Evolutionary conservation across 2,888 invertebrate species (phyloP).

Genomic region (Unio pictorum): DNA sequence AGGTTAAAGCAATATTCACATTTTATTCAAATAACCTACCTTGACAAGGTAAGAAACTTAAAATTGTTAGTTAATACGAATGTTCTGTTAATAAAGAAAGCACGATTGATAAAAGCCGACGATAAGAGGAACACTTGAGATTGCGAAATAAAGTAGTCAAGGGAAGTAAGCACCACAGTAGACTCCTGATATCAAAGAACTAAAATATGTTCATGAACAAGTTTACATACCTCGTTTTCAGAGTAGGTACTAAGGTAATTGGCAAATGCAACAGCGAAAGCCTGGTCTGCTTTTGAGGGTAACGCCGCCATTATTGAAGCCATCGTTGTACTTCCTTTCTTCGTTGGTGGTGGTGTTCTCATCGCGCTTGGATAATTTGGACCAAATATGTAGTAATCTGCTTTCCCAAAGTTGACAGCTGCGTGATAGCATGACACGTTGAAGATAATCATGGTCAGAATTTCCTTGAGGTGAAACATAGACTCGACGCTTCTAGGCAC

Average conservation of each 20-base stretch:
- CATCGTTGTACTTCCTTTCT: constrained; percentile 22
- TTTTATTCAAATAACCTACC: no score
- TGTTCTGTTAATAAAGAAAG: no score
- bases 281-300: constrained; percentile 28
- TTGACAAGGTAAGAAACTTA: no score
- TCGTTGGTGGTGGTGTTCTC: constrained; percentile 25
- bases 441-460: constrained; percentile 27
- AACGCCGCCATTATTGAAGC: constrained; percentile 21
- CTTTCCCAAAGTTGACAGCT: constrained; percentile 30
- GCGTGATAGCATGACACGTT: constrained; percentile 27
- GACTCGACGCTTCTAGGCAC: constrained; percentile 20
- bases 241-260: constrained; percentile 23
- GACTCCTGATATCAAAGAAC: no score
- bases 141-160: no score
- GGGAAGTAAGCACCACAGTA: no score
- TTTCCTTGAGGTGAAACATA: constrained; percentile 17
- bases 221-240: constrained; percentile 26
- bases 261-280: constrained; percentile 29
- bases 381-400: constrained; percentile 33
- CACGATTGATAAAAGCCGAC: no score
- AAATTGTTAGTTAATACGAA: no score
- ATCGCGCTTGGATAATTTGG: constrained; percentile 33
- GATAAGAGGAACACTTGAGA: no score
- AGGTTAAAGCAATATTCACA: no score
- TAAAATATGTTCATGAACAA: no score